Conservation (phyloP, 1,140 invertebrate species). For the Ladona fulva region DNA sequence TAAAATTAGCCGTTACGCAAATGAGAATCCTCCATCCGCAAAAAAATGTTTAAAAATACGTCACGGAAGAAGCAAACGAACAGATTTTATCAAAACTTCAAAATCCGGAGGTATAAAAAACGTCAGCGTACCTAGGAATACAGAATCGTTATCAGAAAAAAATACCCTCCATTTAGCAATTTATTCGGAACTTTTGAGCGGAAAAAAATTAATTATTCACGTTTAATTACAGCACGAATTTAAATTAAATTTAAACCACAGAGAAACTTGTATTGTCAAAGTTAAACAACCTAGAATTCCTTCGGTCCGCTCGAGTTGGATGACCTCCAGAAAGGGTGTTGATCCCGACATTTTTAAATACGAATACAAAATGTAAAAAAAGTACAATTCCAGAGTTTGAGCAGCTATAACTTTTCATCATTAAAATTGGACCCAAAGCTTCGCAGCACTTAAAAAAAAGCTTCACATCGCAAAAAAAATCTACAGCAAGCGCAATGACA, state of each 20-base stretch:
- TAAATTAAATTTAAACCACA: background rate
- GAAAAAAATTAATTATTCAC: background rate
- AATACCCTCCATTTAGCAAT: background rate
- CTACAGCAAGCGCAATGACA: background rate
- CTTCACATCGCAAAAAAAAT: background rate
- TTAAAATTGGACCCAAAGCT: background rate
- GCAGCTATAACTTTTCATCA: background rate
- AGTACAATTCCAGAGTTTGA: background rate
- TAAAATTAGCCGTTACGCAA: no score
- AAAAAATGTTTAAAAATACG: no score
- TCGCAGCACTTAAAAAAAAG: background rate
- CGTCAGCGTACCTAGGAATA: no score
- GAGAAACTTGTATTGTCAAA: background rate
- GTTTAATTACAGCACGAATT: background rate
- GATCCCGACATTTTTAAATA: background rate
- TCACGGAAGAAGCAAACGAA: no score
- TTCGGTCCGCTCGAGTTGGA: background rate
- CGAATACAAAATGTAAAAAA: no score
- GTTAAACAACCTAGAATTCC: background rate
- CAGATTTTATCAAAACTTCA: no score
- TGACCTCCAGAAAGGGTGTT: background rate
- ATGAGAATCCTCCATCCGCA: no score
- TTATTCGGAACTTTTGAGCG: background rate
- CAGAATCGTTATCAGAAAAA: background rate
- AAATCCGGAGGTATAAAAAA: no score